Conservation (phyloP, 2,113 vertebrate genomes). For the Cyprinodon tularosa region DNA sequence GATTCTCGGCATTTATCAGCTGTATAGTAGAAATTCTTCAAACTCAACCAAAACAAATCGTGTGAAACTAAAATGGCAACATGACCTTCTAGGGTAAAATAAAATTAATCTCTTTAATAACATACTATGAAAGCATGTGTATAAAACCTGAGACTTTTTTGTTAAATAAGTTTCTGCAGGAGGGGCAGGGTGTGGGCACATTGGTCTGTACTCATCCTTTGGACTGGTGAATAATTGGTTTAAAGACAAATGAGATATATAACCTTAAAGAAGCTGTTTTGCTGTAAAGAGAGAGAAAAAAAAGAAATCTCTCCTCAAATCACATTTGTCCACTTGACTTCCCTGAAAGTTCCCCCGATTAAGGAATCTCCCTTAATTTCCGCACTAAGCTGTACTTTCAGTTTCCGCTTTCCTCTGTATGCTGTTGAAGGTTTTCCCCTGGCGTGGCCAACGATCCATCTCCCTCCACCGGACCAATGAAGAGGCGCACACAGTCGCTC, state of each 20-base stretch:
- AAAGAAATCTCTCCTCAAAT: neutral
- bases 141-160: neutral
- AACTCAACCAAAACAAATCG: too few species aligned
- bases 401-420: constrained; percentile 30
- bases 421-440: constrained; percentile 83
- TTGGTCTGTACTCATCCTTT: too few species aligned
- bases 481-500: constrained; percentile 91
- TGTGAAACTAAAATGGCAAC: too few species aligned
- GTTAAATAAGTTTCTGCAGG: too few species aligned
- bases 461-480: constrained; percentile 81
- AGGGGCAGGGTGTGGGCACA: too few species aligned
- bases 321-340: neutral
- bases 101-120: neutral
- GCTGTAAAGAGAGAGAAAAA: neutral
- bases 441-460: constrained; percentile 82
- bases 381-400: neutral
- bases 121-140: neutral
- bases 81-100: neutral
- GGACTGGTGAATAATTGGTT: too few species aligned
- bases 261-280: neutral
- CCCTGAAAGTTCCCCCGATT: neutral
- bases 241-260: too few species aligned
- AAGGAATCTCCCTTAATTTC: constrained; percentile 12
- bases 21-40: too few species aligned
- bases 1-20: too few species aligned